A percentile compares a stretch with the other conserved stretches of the same genome.
Evolutionary conservation across 92 coral and sea anemone genomes (phyloP).

Genomic region (Diadumene lineata): DNA sequence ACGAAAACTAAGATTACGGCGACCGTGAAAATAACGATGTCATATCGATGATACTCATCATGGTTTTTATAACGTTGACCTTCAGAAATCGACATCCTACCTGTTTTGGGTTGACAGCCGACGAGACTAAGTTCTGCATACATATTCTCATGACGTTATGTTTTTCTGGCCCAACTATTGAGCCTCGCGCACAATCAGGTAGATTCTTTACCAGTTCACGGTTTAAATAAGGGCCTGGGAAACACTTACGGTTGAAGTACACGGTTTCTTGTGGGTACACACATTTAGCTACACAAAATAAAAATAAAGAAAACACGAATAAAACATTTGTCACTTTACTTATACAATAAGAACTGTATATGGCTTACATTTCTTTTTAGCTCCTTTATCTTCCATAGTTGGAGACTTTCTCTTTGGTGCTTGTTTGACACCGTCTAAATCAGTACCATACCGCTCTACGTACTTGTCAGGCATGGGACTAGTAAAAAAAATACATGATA

Average conservation of each 20-base stretch:
- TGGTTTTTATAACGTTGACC: too few relatives aligned
- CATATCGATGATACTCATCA: too few relatives aligned
- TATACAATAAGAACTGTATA: too few relatives aligned
- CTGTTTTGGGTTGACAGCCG: conserved; percentile 90
- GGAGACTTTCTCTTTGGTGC: conserved; percentile 65
- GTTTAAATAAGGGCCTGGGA: conserved; percentile 87
- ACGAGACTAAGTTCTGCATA: conserved; percentile 88
- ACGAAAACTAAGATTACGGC: too few relatives aligned
- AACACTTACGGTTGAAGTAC: conserved; percentile 89
- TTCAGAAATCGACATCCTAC: conserved; percentile 8
- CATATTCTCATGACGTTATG: conserved; percentile 96
- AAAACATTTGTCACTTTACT: too few relatives aligned
- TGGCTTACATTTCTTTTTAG: conserved; percentile 70
- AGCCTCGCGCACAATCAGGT: conserved; percentile 91
- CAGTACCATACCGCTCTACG: conserved; percentile 80
- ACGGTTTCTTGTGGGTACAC: conserved; percentile 89
- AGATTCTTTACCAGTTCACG: conserved; percentile 84
- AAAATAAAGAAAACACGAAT: too few relatives aligned
- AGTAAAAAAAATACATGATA: neutral
- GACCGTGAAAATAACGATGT: too few relatives aligned
- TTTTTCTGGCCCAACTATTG: conserved; percentile 95
- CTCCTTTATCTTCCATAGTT: conserved; percentile 72
- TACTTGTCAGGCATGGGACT: conserved; percentile 98
- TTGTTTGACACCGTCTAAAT: conserved; percentile 47
- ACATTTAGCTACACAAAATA: conserved; percentile 61